Base-by-base conservation (phyloP, 2,888 invertebrate genomes). In the Drosophila hamatofila region DNA sequence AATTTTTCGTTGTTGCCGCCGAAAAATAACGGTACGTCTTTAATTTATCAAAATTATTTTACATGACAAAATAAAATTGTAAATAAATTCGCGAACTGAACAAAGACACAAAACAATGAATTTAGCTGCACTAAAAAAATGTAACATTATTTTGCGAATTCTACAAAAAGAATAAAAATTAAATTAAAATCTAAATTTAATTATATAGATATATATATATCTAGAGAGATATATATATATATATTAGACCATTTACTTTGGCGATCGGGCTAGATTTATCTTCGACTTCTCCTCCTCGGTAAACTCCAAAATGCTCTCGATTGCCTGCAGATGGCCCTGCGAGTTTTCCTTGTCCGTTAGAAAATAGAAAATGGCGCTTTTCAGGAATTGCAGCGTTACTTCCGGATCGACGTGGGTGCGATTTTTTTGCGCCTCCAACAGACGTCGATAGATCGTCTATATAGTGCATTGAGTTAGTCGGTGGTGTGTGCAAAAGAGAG, bases 301-400 rank as follows among this genome's bases (percentile, higher is more conserved):
- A 92, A 97, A 97, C 67, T 97, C 97, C 83, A 98, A 94, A 89
- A 98, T 98, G 92, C 97, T 98, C 93, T 98, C 97, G 80, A 98
- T 98, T 58, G 97, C 98, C 83, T 92, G 92, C 69, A 98, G 94
- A 92, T 98, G 98, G 18, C 97, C 97, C 86, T 96, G 96, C 62
- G 96, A 96, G 91, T 97, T 97, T 92, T 98, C 97, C 82, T 96
- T 96, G 91, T 98, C 97, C 3, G 97, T 97, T 67, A 98, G 94
- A 93, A 97, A 98, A 92, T 98, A 98, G 92, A 97, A 98, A 89
- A 98, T 95, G 60, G 98, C 98, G 72, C 98, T 98, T 93, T 97
- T 98, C 75, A 98, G 94, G 93, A 98, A 98, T 93, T 97, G 97
- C 90, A 98, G 94, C 23, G 97, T 97, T 79, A 98, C 96, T 93